Evolutionary conservation across 1,140 invertebrate genomes (phyloP).

Genomic region (Drosophila ironensis): DNA sequence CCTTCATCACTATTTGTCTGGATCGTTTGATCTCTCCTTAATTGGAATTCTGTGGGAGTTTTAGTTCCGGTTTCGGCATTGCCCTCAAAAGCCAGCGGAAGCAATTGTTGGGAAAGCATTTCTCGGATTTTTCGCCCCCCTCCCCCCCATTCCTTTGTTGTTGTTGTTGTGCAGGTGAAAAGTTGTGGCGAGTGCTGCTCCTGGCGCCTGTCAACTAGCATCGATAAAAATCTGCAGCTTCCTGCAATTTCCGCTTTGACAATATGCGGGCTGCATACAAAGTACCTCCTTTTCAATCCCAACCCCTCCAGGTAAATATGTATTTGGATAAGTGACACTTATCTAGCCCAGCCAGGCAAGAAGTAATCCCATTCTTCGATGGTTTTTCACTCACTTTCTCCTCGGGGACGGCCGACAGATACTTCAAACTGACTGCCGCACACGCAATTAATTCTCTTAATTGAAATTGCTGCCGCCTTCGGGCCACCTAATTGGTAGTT

Average conservation of each 20-base stretch:
- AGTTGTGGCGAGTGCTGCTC: conserved; percentile 45
- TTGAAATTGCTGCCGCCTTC: conserved; percentile 71
- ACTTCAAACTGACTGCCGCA: conserved; percentile 66
- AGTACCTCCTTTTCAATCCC: conserved; percentile 1
- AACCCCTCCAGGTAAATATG: conserved; percentile 58
- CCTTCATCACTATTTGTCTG: conserved; percentile 17
- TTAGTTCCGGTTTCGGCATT: conserved; percentile 54
- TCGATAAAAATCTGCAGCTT: conserved; percentile 62
- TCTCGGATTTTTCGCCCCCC: conserved; percentile 6
- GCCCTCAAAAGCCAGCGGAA: conserved; percentile 42
- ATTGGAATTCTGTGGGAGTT: conserved; percentile 28
- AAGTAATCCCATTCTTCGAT: conserved; percentile 26
- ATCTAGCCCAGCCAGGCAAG: conserved; percentile 31
- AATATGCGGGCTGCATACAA: conserved; percentile 57
- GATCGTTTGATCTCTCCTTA: conserved; percentile 43
- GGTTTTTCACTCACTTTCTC: neutral
- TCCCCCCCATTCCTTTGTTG: neutral
- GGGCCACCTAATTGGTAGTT: conserved; percentile 77
- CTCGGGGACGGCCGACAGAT: neutral
- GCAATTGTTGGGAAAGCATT: conserved; percentile 24
- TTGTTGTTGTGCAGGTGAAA: conserved; percentile 25
- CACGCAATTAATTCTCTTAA: conserved; percentile 77
- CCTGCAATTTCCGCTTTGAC: conserved; percentile 47
- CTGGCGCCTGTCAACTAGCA: conserved; percentile 61
- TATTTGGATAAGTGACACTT: conserved; percentile 76